Percentiles rank a stretch among this genome's conserved stretches.
These are phyloP conservation scores for Halcyon chelicuti DNA, from an alignment of 2,797 vertebrate species.

Conservation along the genomic window DNA sequence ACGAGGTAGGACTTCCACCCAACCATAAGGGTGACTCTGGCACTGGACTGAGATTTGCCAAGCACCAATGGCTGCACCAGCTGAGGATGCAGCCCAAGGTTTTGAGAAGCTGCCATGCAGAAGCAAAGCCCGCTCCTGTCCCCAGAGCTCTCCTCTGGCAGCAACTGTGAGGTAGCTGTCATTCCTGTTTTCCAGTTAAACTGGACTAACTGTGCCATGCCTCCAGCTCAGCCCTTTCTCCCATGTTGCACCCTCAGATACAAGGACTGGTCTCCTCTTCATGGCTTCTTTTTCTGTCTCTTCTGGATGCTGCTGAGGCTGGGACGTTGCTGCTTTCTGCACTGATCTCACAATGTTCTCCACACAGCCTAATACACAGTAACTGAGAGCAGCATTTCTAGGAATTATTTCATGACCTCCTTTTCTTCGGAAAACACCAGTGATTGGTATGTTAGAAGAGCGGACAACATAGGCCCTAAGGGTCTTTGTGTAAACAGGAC, in stretches of 20 bases:
- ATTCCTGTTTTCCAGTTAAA: not conserved
- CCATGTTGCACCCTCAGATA: not conserved
- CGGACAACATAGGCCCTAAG: not conserved
- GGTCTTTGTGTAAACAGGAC: accelerated
- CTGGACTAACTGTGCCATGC: not conserved
- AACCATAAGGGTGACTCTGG: not conserved
- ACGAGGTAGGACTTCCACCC: not conserved
- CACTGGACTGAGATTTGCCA: not conserved
- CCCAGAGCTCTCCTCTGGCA: not conserved
- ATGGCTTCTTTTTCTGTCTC: not conserved
- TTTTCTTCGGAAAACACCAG: not conserved
- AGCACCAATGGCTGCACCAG: not conserved
- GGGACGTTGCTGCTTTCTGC: not conserved
- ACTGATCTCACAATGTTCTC: not conserved
- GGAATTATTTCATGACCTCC: not conserved
- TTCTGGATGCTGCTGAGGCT: not conserved
- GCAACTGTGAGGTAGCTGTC: not conserved
- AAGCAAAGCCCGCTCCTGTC: not conserved
- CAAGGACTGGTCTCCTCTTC: not conserved
- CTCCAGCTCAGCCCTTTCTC: not conserved
- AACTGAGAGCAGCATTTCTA: not conserved
- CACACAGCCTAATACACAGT: not conserved
- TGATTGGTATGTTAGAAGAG: not conserved
- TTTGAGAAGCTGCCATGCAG: not conserved
- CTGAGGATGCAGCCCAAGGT: not conserved